Base-by-base conservation (phyloP, 2,113 vertebrate species). In the Melanerpes aurifrons region DNA sequence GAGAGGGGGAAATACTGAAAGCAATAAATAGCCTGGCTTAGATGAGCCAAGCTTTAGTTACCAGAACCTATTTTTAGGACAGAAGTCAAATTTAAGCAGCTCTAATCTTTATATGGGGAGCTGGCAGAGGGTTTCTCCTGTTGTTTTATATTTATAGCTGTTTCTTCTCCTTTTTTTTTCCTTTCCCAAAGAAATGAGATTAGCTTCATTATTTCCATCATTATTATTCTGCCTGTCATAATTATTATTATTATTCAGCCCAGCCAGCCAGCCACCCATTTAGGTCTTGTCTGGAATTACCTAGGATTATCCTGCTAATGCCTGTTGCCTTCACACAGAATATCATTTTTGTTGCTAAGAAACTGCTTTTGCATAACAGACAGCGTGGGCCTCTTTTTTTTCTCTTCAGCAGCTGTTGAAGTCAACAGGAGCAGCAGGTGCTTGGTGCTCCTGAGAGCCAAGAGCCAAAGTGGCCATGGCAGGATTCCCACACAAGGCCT, bases 341-440 rank as follows among this genome's bases (percentile, higher is more conserved):
- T 40, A 64, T 89, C 15, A 12, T 32, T 89, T 94, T 92, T 93
- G 96, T 96, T 95, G 96, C 96, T 96, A 95, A 96, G 95, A 62
- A 93, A 96, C 94, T 90, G 94, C 85, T 92, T 93, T 78, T 93
- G 87, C 91, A 82, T 67, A 89, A 87, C 72, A 90, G 86, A 40
- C 92, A 92, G 73, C 21, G 7, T 68, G 75, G 87, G 90, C 79
- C 87, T 25, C 2, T 31, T 20, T 85, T 40, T 78, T 78, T 87
- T 70, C 56, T 10, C 83, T 61, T 31, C 56, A 9, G 87, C 92
- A 90, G 93, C 87, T 83, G 47, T 50, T 67, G 6, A 31, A 94
- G 79, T 40, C 73, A 13, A 20, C 1, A 5, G 76, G 87, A 87
- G 83, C 82, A 92, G 93, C 84, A 75, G 86, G 93, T 68, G 93